These are phyloP conservation scores for Eristalis arbustorum DNA, from an alignment of 2,888 invertebrate genomes.

Conservation along the genomic window DNA sequence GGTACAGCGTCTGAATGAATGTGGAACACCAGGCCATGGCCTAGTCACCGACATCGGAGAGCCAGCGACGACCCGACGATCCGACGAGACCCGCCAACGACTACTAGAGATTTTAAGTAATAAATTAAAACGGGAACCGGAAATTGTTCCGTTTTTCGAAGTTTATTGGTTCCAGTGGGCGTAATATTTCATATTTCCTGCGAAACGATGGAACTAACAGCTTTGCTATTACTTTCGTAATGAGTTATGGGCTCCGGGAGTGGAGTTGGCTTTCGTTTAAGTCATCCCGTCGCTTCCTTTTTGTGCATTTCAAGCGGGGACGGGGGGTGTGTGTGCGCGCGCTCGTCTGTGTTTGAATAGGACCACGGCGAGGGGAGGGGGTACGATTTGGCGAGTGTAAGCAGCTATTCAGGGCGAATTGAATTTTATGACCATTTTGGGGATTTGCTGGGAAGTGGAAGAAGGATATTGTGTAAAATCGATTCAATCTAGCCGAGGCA, in stretches of 20 bases:
- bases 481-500: conserved; percentile 21
- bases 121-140: conserved; percentile 52
- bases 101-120: conserved; percentile 54
- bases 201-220: conserved; percentile 70
- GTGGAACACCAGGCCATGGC: conserved; percentile 60
- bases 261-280: conserved; percentile 41
- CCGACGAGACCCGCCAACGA: not conserved
- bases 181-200: conserved; percentile 66
- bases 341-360: not conserved
- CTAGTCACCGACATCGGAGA: conserved; percentile 22
- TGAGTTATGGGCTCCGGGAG: conserved; percentile 59
- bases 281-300: not conserved
- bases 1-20: conserved; percentile 14
- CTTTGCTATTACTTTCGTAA: conserved; percentile 67
- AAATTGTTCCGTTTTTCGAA: conserved; percentile 63
- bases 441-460: conserved; percentile 30
- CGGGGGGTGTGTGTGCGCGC: not conserved
- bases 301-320: not conserved
- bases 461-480: conserved; percentile 38
- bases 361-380: too few relatives aligned
- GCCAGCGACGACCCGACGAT: not conserved
- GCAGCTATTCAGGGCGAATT: conserved; percentile 58
- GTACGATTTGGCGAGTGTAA: conserved; percentile 2
- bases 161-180: conserved; percentile 70
- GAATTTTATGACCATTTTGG: conserved; percentile 68